phyloP scores from a whole-genome alignment of 2,888 invertebrate species.

The Drosophila fungiperda region DNA sequence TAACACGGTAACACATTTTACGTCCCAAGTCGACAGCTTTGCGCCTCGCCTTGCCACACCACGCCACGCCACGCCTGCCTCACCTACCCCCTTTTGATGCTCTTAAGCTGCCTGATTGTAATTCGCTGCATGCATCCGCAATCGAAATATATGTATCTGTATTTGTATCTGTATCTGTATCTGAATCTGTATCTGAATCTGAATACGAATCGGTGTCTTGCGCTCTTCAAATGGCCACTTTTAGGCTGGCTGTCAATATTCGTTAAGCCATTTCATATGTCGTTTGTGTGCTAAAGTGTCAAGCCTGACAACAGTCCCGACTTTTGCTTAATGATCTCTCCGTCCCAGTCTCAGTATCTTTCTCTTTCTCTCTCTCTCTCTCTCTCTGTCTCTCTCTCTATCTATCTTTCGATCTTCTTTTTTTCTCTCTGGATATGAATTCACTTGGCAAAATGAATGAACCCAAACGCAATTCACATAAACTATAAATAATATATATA shows the following conservation, averaged over 20 bases:
- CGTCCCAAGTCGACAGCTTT: slow-evolving; percentile 18
- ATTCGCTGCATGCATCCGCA: slow-evolving; percentile 53
- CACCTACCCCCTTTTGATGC: slow-evolving; percentile 5
- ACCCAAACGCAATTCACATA: neutral
- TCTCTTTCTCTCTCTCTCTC: neutral
- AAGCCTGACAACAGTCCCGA: slow-evolving; percentile 78
- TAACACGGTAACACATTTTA: slow-evolving; percentile 75
- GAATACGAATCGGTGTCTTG: slow-evolving; percentile 34
- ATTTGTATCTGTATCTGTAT: slow-evolving; percentile 5
- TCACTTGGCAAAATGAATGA: slow-evolving; percentile 22
- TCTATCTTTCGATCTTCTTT: neutral
- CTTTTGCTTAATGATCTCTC: slow-evolving; percentile 79
- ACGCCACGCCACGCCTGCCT: neutral
- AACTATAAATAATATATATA: neutral
- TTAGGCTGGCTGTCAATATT: slow-evolving; percentile 79
- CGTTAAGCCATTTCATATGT: slow-evolving; percentile 81
- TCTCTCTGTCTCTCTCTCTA: neutral
- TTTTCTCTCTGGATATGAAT: neutral
- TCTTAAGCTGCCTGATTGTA: slow-evolving; percentile 58
- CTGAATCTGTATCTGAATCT: slow-evolving; percentile 23
- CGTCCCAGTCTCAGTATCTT: neutral
- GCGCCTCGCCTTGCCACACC: neutral
- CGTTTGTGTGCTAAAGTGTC: slow-evolving; percentile 80
- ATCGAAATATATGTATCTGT: slow-evolving; percentile 33
- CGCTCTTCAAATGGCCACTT: slow-evolving; percentile 69